Evolutionary conservation across 2,113 vertebrate species (phyloP), one percentile per base, ranked within the genome.

Genomic region (Python bivittatus): DNA sequence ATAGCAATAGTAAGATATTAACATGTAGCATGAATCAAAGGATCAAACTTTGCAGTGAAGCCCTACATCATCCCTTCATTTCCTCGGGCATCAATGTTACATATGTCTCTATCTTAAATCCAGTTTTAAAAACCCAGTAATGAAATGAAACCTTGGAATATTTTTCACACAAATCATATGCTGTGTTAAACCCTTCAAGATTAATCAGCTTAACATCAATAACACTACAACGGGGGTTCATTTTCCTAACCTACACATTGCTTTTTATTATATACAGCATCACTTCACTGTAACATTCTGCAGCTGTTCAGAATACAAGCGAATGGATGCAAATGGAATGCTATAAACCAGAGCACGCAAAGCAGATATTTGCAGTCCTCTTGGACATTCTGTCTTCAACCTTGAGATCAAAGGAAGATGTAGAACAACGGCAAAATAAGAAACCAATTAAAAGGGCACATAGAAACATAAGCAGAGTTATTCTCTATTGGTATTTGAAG

Each of bases 351-450:
- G 58, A 91, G 86, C 29, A 86, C 8, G 25, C 83, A 86, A 48
- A 86, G 90, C 54, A 91, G 22, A n/a, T 72, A 72, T 64, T 86
- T 86, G 52, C 84, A 86, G 29, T 86, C 23, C 25, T 38, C 44
- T 64, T 86, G 84, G 84, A 68, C 84, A 91, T 86, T 91, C 84
- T 61, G 29, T 91, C 29, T 91, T 64, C 64, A 91, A 86, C 90
- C 84, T 86, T 86, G 86, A 64, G 90, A 60, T 86, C 84, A 64
- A 85, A 64, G 61, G 23, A 86, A 91, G 20, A 23, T 20, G 25
- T 48, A 64, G 29, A 22, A 86, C 20, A 86, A 91, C 22, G 15
- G 20, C 84, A 53, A 44, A 64, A 91, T 12, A 23, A 13, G 57
- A 86, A 91, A 29, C 27, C 86, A 72, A 53, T 23, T 7, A 25